A percentile compares a stretch with the other conserved stretches of the same genome.
These are phyloP conservation scores for Nesidiocoris tenuis DNA, from an alignment of 2,888 invertebrate species.

Conservation along the genomic window DNA sequence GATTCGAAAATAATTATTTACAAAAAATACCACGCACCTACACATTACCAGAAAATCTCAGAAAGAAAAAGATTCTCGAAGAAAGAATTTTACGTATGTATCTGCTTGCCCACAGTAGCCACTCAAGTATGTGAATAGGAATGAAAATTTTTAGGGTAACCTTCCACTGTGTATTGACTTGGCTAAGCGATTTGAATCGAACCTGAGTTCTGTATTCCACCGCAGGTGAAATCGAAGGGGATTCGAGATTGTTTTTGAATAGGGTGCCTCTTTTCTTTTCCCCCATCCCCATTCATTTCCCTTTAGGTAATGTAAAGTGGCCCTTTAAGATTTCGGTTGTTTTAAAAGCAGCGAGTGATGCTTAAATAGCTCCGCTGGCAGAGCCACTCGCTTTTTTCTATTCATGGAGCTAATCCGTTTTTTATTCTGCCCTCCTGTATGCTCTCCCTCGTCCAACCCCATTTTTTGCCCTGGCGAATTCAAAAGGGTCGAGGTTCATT, in stretches of 20 bases:
- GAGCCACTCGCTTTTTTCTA: neutral
- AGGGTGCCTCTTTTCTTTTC: too few species aligned
- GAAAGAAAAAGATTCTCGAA: too few species aligned
- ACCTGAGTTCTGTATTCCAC: neutral
- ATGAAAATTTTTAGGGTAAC: too few species aligned
- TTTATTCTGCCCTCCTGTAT: neutral
- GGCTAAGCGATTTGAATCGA: neutral
- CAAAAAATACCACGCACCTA: too few species aligned
- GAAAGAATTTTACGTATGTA: too few species aligned
- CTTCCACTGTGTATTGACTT: too few species aligned
- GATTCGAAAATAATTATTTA: too few species aligned
- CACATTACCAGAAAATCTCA: too few species aligned
- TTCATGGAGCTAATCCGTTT: neutral
- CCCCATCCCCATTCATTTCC: neutral
- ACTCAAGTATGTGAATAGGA: too few species aligned
- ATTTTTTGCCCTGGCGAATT: neutral
- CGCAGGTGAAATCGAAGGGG: too few species aligned
- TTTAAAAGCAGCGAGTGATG: neutral
- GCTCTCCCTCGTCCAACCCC: neutral
- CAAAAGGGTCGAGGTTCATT: neutral
- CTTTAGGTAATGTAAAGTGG: neutral
- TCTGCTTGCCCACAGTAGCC: too few species aligned
- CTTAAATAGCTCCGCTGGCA: neutral
- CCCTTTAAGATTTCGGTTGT: neutral
- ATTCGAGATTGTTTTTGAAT: too few species aligned